A percentile compares a stretch with the other conserved stretches of the same genome.
These are phyloP conservation scores for Leptopilina clavipes DNA, from an alignment of 1,140 invertebrate species.

Conservation along the genomic window DNA sequence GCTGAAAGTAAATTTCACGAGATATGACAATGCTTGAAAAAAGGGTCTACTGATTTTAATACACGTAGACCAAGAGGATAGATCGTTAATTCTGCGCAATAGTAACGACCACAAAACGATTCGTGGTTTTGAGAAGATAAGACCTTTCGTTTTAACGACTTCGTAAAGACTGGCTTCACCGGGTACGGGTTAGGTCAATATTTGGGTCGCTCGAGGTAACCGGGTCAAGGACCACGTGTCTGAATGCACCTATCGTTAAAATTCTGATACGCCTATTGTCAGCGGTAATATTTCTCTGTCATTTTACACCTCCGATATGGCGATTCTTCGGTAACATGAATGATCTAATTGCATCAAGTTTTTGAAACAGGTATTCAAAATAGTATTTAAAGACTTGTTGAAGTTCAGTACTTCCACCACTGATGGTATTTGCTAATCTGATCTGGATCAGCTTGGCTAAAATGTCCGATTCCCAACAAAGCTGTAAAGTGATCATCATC, in stretches of 20 bases:
- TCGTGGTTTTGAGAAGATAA: slow-evolving; percentile 55
- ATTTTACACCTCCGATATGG: neutral
- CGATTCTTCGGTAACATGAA: too few relatives aligned
- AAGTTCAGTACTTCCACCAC: too few relatives aligned
- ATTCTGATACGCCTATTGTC: slow-evolving; percentile 46
- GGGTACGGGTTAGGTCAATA: slow-evolving; percentile 62
- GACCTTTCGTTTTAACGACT: slow-evolving; percentile 60
- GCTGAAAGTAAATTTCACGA: neutral
- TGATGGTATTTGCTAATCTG: too few relatives aligned
- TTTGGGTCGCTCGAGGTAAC: slow-evolving; percentile 61
- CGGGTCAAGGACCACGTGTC: slow-evolving; percentile 63
- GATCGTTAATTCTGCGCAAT: slow-evolving; percentile 51
- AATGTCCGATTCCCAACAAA: too few relatives aligned
- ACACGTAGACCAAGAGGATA: slow-evolving; percentile 38
- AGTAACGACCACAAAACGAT: slow-evolving; percentile 53
- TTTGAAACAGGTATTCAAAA: too few relatives aligned
- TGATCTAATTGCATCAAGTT: too few relatives aligned
- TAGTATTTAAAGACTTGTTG: too few relatives aligned
- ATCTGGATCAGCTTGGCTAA: too few relatives aligned
- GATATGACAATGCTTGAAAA: slow-evolving; percentile 23
- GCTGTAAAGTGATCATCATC: too few relatives aligned
- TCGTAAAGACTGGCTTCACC: slow-evolving; percentile 59
- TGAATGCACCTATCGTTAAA: slow-evolving; percentile 51
- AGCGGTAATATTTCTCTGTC: neutral
- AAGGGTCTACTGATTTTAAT: slow-evolving; percentile 48